phyloP scores from a whole-genome alignment of 2,888 invertebrate genomes.

The Platynereis dumerilii region DNA sequence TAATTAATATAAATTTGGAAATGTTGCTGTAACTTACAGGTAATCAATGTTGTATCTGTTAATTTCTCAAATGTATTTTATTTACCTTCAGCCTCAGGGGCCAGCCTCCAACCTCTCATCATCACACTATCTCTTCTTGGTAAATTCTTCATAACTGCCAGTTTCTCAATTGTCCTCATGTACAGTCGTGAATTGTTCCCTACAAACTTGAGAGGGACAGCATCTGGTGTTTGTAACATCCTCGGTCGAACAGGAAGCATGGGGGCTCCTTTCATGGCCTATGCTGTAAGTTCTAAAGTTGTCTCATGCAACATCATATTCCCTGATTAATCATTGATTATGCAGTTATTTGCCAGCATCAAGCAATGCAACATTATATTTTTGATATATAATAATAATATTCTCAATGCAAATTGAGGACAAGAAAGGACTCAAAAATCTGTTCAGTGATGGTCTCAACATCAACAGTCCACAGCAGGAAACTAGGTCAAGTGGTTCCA shows the following conservation, averaged over 20 bases:
- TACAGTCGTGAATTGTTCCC: constrained; percentile 34
- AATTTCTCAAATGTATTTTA: neutral
- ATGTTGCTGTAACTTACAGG: too few species aligned
- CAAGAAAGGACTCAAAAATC: too few species aligned
- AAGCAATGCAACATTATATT: too few species aligned
- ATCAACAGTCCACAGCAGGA: too few species aligned
- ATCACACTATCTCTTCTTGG: constrained; percentile 22
- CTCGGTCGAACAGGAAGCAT: constrained; percentile 11
- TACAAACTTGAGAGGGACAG: constrained; percentile 21
- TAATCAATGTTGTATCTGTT: too few species aligned
- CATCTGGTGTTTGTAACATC: neutral
- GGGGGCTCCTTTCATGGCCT: constrained; percentile 13
- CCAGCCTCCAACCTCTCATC: constrained; percentile 13
- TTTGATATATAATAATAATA: too few species aligned
- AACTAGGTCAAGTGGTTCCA: too few species aligned
- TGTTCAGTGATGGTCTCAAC: too few species aligned
- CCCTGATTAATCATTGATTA: neutral
- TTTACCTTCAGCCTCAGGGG: constrained; percentile 20
- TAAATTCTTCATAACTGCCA: constrained; percentile 28
- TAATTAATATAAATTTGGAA: too few species aligned
- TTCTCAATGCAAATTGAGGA: too few species aligned
- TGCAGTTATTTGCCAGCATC: too few species aligned
- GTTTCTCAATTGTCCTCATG: constrained; percentile 33
- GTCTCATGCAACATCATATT: neutral
- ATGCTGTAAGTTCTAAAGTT: neutral